Evolutionary conservation across 53 echinoderm and acorn worm species (phyloP), one percentile per base, ranked within the genome.

Genomic region (Arbacia lixula): DNA sequence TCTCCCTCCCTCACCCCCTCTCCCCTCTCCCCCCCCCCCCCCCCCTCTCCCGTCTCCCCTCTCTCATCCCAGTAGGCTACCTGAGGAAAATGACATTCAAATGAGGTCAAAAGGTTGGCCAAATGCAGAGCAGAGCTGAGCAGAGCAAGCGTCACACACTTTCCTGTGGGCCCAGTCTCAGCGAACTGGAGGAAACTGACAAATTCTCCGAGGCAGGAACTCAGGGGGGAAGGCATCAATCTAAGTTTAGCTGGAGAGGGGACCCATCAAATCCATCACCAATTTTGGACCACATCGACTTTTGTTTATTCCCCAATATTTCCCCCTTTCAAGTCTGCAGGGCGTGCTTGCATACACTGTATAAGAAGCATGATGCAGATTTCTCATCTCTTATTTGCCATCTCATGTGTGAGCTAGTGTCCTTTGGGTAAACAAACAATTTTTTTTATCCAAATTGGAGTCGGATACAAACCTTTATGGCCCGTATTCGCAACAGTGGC

Each of bases 141-240:
- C 19, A 62, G 62, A 12, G 12, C 8, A 10, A 16, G 10, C 2
- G 11, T 16, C 6, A 24, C 62, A 67, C 2, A 67, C 39, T 38
- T 11, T 21, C 67, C 67, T 21, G 30, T 12, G 8, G 6, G 39
- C 58, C 14, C 58, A 5, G 58, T 6, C 46, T 14, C 14, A 14
- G 25, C 12, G 68, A 39, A 28, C 24, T n/a, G 29, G 36, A 68
- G 68, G 68, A 68, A 68, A 68, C 68, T 68, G 68, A 68, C 37
- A 68, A 68, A 68, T 68, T 68, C 38, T 31, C 19, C 37, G 19
- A 11, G 68, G 40, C 36, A 68, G 68, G 68, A 68, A 68, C 41
- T 40, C 8, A 14, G 17, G 32, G 36, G 25, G 68, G 68, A 68
- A 68, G 38, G 68, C 68, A 68, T 68, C 68, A 49, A 71, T 71